These are phyloP conservation scores for Hydrotaea cyrtoneurina DNA, from an alignment of 2,888 invertebrate species.

Conservation along the genomic window DNA sequence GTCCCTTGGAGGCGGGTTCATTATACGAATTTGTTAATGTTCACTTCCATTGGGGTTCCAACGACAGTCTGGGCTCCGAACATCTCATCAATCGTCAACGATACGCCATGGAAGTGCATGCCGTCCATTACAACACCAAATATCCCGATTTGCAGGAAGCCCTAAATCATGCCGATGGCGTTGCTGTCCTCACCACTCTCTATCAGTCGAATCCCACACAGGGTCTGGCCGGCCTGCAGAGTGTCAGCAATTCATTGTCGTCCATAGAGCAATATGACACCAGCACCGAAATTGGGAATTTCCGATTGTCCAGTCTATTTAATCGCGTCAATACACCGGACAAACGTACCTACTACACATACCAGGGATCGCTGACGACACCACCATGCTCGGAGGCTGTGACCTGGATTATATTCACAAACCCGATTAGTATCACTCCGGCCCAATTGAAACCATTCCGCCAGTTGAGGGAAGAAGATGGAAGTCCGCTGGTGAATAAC, in stretches of 20 bases:
- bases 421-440: conserved; percentile 58
- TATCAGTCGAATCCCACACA: conserved; percentile 40
- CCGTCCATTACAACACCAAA: conserved; percentile 69
- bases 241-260: conserved; percentile 60
- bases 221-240: conserved; percentile 60
- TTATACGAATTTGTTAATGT: conserved; percentile 69
- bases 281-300: conserved; percentile 59
- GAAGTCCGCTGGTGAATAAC: conserved; percentile 67
- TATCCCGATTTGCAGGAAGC: conserved; percentile 67
- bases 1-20: conserved; percentile 63
- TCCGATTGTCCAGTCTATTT: conserved; percentile 56
- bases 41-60: conserved; percentile 71
- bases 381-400: conserved; percentile 70
- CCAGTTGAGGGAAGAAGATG: conserved; percentile 62
- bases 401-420: conserved; percentile 67
- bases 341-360: conserved; percentile 61
- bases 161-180: conserved; percentile 63
- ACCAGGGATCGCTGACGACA: conserved; percentile 67
- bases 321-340: conserved; percentile 54
- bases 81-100: conserved; percentile 69
- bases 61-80: conserved; percentile 68
- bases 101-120: conserved; percentile 69
- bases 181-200: conserved; percentile 64
- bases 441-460: conserved; percentile 61
- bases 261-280: conserved; percentile 61